These are phyloP conservation scores for Eudyptes chrysolophus DNA, from an alignment of 2,113 vertebrate species.

Conservation along the genomic window DNA sequence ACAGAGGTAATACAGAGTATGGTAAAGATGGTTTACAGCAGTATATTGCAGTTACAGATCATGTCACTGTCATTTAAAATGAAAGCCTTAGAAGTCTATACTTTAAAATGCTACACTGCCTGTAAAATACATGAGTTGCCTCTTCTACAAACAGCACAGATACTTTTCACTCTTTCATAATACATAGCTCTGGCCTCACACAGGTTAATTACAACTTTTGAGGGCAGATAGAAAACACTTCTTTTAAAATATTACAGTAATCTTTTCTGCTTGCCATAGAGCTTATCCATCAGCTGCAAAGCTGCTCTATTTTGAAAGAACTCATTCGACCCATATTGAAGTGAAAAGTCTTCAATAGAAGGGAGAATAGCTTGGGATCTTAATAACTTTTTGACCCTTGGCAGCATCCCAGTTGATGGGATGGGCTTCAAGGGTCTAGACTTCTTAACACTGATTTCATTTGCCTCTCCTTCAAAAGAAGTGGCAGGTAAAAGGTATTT, in stretches of 20 bases:
- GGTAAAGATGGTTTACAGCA: neutral
- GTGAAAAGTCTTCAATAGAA: neutral
- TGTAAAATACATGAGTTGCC: neutral
- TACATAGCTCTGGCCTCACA: neutral
- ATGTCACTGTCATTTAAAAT: conserved; percentile 3
- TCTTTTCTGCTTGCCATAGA: neutral
- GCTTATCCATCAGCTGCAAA: neutral
- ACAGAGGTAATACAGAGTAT: neutral
- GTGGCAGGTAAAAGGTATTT: neutral
- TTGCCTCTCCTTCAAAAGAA: neutral
- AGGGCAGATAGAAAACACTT: neutral
- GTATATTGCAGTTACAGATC: conserved; percentile 35
- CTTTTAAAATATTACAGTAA: conserved; percentile 13
- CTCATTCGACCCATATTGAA: neutral
- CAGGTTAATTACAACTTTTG: conserved; percentile 37
- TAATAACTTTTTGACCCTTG: neutral
- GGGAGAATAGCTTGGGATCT: neutral
- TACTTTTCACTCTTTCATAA: neutral
- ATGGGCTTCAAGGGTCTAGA: neutral
- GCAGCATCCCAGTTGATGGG: neutral
- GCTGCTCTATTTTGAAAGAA: neutral
- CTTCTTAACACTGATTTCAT: neutral
- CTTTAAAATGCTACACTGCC: neutral
- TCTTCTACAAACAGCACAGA: neutral
- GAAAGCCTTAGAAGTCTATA: neutral